Evolutionary conservation across 2,797 vertebrate species (phyloP), one percentile per base, ranked within the genome.

Genomic region (Erethizon dorsatum): DNA sequence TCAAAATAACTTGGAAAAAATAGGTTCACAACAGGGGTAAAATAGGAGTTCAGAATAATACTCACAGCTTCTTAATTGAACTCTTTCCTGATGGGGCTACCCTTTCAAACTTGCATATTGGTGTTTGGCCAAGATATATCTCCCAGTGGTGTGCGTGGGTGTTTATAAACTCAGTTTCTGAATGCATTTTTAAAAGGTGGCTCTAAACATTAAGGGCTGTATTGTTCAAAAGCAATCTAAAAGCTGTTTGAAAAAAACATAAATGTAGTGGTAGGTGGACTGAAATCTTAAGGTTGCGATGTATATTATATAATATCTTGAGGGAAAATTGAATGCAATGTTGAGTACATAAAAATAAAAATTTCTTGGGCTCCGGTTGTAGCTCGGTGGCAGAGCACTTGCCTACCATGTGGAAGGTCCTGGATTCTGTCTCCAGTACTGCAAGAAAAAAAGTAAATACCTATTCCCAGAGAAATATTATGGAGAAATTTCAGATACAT

Each of bases 61-160:
- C 52, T 80, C 77, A 94, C 1, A 91, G 56, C 37, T 95, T 96
- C 37, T 87, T 82, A 95, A 97, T 96, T 95, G 93, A 86, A 88
- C 22, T 88, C 56, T 79, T 37, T 88, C 54, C 75, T 90, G 83
- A 71, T 15, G 1, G 18, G 50, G 28, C 11, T 22, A 20, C 67
- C 50, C 41, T 90, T 89, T 96, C 47, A 90, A 96, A 95, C 28
- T 82, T 77, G 54, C n/a, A 94, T 89, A 85, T 83, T 86, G 37
- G 57, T 97, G 33, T 91, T 94, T 82, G 57, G 57, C 85, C 57
- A 94, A 92, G 96, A 97, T 86, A 91, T 95, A 95, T 95, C 28
- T 95, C 67, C 59, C 22, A 57, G 33, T 18, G 57, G 80, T 13
- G 24, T 87, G 85, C 65, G 33, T 84, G 22, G n/a, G 47, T 91